Base-by-base conservation (phyloP, 2,888 invertebrate species). In the Spodoptera littoralis region DNA sequence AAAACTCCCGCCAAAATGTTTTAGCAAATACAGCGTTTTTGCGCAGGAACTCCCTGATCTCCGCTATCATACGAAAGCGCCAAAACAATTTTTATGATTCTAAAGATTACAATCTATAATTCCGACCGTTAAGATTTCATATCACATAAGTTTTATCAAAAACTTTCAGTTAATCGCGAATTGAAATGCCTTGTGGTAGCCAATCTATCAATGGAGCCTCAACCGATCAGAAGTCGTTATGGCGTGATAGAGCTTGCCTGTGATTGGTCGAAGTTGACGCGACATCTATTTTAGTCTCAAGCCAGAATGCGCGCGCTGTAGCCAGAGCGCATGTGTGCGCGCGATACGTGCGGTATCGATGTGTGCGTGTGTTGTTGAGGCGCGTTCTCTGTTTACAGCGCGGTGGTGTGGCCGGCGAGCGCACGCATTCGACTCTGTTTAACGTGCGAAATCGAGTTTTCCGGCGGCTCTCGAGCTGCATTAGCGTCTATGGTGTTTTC, bases 401-500 rank as follows among this genome's bases (percentile, higher is more conserved):
- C 92, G 88, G 94, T 93, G 86, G 86, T 87, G 87, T 88, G 84
- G 95, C 95, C 89, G 95, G 95, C 82, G 91, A 91, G 88, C 97
- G 96, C 90, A 96, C 97, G 95, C 96, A 96, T 96, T 96, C 86
- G 80, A 89, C 88, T 73, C 78, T 74, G 90, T 89, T 88, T 84
- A 81, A 82, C 84, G 86, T 85, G 86, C 87, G 85, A 88, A 86
- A 86, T 84, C 84, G 88, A 91, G 86, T 93, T 93, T 92, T 88
- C 92, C 92, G 91, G 87, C 88, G 86, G 86, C 84, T 87, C 82
- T 85, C 84, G 87, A 85, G 83, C 88, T 85, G 86, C 84, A 86
- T 82, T 83, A 87, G 84, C 86, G 87, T 87, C 85, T 83, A 88
- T 91, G 88, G 92, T 93, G 93, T 92, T 92, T 89, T 88, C 84